Conservation (phyloP, 2,113 vertebrate species). For the Tauraco erythrolophus region DNA sequence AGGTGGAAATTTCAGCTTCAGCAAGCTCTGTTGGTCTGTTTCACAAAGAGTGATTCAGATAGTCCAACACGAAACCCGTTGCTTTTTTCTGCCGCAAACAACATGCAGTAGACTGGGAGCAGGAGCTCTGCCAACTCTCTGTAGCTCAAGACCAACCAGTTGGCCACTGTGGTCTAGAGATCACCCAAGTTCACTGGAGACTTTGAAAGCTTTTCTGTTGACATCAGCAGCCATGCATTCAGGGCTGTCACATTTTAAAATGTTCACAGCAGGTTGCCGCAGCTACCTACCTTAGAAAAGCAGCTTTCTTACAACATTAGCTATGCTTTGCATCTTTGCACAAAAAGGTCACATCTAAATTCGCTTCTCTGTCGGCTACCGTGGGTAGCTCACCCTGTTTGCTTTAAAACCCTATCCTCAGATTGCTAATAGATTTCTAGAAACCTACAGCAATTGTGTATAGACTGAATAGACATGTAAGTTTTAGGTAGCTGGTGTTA, state of each 20-base stretch:
- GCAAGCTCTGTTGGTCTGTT: not conserved
- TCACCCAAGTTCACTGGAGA: not conserved
- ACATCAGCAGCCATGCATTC: not conserved
- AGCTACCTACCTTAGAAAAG: not conserved
- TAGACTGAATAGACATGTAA: not conserved
- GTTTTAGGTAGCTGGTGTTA: not conserved
- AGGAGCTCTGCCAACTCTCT: not conserved
- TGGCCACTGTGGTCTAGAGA: not conserved
- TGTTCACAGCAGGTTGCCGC: not conserved
- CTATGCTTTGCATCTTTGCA: not conserved
- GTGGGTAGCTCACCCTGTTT: not conserved
- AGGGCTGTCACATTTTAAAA: not conserved
- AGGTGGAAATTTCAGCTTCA: not conserved
- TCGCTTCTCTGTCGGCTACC: not conserved
- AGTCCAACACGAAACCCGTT: not conserved
- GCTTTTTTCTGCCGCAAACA: not conserved
- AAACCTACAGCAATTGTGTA: not conserved
- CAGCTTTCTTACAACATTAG: not conserved
- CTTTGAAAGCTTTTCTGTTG: not conserved
- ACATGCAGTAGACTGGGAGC: not conserved
- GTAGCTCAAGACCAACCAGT: not conserved
- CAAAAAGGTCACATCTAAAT: not conserved
- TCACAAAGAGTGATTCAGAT: not conserved
- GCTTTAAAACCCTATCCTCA: not conserved
- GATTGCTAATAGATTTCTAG: not conserved